These are phyloP conservation scores for Caerostris extrusa DNA, from an alignment of 1,140 invertebrate genomes.

Conservation along the genomic window DNA sequence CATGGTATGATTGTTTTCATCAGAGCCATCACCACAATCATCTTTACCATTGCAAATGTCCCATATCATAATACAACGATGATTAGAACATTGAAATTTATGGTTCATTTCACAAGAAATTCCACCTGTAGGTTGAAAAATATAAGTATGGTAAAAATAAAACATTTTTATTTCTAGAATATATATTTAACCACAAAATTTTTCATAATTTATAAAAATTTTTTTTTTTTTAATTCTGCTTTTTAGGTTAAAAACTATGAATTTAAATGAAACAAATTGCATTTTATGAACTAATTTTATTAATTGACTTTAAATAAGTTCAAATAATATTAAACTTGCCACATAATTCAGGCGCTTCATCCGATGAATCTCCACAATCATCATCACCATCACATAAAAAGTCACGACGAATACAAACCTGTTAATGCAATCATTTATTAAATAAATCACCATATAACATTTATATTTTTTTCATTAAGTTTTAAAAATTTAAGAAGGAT, in stretches of 20 bases:
- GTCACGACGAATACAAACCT: constrained; percentile 91
- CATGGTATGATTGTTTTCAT: constrained; percentile 96
- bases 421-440: constrained; percentile 79
- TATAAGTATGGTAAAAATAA: not conserved
- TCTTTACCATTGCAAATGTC: constrained; percentile 93
- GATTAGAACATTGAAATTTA: constrained; percentile 95
- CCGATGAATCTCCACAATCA: constrained; percentile 94
- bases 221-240: not conserved
- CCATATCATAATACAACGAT: constrained; percentile 90
- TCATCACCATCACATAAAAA: constrained; percentile 94
- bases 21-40: constrained; percentile 95
- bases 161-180: not conserved
- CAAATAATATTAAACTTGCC: constrained; percentile 80
- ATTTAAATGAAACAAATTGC: no score
- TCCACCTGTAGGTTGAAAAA: constrained; percentile 46
- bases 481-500: no score
- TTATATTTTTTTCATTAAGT: not conserved
- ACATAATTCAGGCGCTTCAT: constrained; percentile 91
- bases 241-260: not conserved
- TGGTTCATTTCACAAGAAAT: constrained; percentile 79
- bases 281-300: no score
- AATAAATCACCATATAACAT: not conserved
- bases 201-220: not conserved
- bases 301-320: no score
- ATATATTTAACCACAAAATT: not conserved